Evolutionary conservation across 2,797 vertebrate species (phyloP), one percentile per base, ranked within the genome.

Genomic region (Meda fulgida): DNA sequence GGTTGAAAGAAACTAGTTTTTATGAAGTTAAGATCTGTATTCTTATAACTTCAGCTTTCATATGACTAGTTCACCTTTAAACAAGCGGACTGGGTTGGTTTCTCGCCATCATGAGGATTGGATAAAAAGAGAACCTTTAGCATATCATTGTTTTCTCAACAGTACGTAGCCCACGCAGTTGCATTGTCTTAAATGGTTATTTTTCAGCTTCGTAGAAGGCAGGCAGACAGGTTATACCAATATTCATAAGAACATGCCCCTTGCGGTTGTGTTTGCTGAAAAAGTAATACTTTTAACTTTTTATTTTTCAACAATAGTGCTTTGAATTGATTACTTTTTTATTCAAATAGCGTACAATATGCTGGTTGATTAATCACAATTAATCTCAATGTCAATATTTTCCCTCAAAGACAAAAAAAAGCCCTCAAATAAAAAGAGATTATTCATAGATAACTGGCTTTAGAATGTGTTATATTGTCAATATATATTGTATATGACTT

Each of bases 141-240:
- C 53, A 10, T 58, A 36, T 40, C 51, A 18, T 71, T 3, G 9
- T 75, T 75, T 66, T 48, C 73, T 23, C 55, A 48, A 31, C 13
- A 11, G 9, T 72, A 75, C 70, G 0, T 21, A 16, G 26, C 69
- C 53, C 36, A 46, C 21, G 19, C 53, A 53, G 72, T 60, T 38
- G 18, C 34, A 38, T 73, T 83, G 53, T 70, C n/a, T 71, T 71
- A 58, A 81, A 81, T 63, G 29, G 23, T 65, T 75, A 51, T 76
- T 83, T 83, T 83, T 67, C 67, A 76, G 60, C 43, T 76, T 83
- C 1, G 16, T 51, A 40, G 72, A 83, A 65, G 19, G 21, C 29
- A 48, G 40, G 70, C 13, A 34, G 58, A 55, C 55, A 36, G 70
- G 70, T 34, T 82, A n/a, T 63, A 63, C 40, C 19, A n/a, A 82